A percentile compares a stretch with the other conserved stretches of the same genome.
Evolutionary conservation across 2,888 invertebrate species (phyloP).

Genomic region (Drosophila atroscutellata): DNA sequence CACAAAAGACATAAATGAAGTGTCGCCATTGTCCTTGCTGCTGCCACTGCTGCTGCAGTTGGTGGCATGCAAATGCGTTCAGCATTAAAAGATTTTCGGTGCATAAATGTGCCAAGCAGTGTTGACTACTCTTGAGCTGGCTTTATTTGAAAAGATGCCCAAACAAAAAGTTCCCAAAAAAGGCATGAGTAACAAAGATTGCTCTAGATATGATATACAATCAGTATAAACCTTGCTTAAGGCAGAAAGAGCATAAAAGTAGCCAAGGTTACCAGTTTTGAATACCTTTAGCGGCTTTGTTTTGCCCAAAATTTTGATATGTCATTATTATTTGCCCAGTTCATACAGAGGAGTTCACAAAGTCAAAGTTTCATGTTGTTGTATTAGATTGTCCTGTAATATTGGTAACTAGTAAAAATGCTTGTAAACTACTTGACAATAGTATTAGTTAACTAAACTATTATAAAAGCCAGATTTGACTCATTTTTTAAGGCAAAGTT

Average conservation of each 20-base stretch:
- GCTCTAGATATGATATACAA: conserved; percentile 1
- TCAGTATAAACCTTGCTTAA: not conserved
- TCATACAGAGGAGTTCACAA: not conserved
- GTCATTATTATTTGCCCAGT: not conserved
- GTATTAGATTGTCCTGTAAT: not conserved
- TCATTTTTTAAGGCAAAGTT: not conserved
- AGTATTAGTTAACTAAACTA: not conserved
- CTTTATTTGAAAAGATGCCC: not conserved
- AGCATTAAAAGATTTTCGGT: conserved; percentile 70
- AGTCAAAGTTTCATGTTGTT: not conserved
- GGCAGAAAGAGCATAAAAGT: not conserved
- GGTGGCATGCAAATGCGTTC: conserved; percentile 62
- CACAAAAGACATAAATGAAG: conserved; percentile 69
- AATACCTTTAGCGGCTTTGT: not conserved
- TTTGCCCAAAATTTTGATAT: not conserved
- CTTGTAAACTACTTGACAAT: not conserved
- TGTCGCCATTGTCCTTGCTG: conserved; percentile 63
- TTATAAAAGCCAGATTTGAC: not conserved
- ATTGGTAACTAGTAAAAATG: not conserved
- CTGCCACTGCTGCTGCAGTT: conserved; percentile 13
- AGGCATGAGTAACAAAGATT: not conserved
- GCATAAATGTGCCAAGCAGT: conserved; percentile 45
- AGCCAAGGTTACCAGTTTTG: not conserved
- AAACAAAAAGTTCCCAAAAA: not conserved
- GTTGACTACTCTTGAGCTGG: conserved; percentile 16